Base-by-base conservation (phyloP, 2,797 vertebrate genomes). In the Ceyx erithaca region DNA sequence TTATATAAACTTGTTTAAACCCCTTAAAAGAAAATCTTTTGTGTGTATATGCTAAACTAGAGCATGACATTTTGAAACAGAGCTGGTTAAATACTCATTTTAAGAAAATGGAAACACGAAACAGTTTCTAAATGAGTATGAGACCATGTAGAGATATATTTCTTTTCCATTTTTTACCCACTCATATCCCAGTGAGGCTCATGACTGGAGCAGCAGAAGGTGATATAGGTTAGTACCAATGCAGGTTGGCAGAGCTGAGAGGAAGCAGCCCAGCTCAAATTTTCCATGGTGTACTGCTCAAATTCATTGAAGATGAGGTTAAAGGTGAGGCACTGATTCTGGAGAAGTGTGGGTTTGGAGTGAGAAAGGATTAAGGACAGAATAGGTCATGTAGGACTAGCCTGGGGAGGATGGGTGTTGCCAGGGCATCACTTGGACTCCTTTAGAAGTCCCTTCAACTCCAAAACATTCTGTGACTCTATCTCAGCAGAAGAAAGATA, bases 181-280 rank as follows among this genome's bases (percentile, higher is more conserved):
- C 25, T 76, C 21, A 13, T 26, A 12, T 23, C 20, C 6, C 20
- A 43, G 16, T 0, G 2, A 80, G 20, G 12, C 7, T 76, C 0
- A 1, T 54, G 52, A 30, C 18, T 49, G 17, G 17, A 73, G 51
- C 6, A 62, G 23, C 23, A 41, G 35, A 46, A 72, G 14, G 8
- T 62, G 43, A 12, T 28, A 9, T 1, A 55, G 2, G 18, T 62
- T 45, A 49, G 10, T 21, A 35, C 7, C 2, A 18, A 5, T 17
- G 10, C 13, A 61, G 17, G 8, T 31, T 61, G 64, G 12, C 5
- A 23, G 30, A 87, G 14, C 9, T 31, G 52, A 85, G 12, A 45
- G 5, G 14, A 73, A 77, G 6, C 6, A 35, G 7, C 11, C n/a
- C 68, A 87, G 2, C 35, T 49, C 15, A 15, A 43, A 49, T 4